Evolutionary conservation across 2,888 invertebrate genomes (phyloP).

Genomic region (Brenthis daphne): DNA sequence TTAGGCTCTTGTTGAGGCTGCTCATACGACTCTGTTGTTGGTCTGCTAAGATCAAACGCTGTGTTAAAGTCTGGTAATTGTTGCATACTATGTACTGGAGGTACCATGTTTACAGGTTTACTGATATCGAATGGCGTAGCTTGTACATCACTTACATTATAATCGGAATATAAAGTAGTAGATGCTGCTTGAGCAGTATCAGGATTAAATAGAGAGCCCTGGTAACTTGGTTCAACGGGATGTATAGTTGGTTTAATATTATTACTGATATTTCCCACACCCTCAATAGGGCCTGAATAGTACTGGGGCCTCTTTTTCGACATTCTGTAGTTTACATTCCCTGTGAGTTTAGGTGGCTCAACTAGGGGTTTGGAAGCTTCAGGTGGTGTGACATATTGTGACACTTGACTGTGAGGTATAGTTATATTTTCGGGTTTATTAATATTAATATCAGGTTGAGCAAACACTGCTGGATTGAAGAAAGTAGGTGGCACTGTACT

Average conservation of each 20-base stretch:
- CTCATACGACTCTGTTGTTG: conserved; percentile 56
- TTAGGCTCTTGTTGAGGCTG: conserved; percentile 54
- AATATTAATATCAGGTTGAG: conserved; percentile 3
- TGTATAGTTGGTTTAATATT: conserved; percentile 63
- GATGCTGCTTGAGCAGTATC: conserved; percentile 37
- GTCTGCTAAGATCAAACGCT: conserved; percentile 67
- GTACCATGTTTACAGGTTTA: conserved; percentile 37
- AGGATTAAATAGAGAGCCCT: conserved; percentile 64
- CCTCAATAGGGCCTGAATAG: conserved; percentile 76
- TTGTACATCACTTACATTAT: conserved; percentile 32
- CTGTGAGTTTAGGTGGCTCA: conserved; percentile 66
- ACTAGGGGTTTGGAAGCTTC: conserved; percentile 52
- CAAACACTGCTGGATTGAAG: background rate
- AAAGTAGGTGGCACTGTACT: background rate
- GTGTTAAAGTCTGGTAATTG: conserved; percentile 52
- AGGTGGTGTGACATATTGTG: conserved; percentile 28
- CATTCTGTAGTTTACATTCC: conserved; percentile 65
- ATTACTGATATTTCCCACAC: conserved; percentile 67
- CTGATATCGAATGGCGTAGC: conserved; percentile 47
- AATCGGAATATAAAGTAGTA: conserved; percentile 42
- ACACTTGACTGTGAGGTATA: conserved; percentile 21
- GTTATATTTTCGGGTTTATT: conserved; percentile 30
- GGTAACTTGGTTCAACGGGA: conserved; percentile 52
- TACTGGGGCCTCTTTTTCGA: conserved; percentile 73
- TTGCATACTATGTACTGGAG: conserved; percentile 42